Base-by-base conservation (phyloP, 2,888 invertebrate genomes). In the Dexiosoma caninum region DNA sequence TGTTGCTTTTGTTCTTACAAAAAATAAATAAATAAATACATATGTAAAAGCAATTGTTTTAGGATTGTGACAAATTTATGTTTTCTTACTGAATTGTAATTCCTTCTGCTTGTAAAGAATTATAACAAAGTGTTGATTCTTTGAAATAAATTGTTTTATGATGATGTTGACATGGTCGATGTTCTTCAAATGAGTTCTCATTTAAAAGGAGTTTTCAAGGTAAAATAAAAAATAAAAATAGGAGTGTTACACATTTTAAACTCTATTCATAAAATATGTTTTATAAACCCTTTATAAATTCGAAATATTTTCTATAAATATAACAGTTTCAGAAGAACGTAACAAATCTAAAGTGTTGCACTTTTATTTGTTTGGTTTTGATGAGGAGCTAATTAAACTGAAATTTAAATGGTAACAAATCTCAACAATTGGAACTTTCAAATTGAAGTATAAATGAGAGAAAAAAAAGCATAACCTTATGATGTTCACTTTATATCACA, bases 1-100 rank as follows among this genome's bases (percentile, higher is more conserved):
- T 44, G 32, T 27, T 27, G n/a, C 21, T 40, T 23, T 9, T n/a
- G 12, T 23, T 10, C 4, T 6, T 10, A 21, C 8, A 32, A 16
- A 14, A 12, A 19, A n/a, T 7, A 40, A 6, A 37, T n/a, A n/a
- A n/a, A n/a, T n/a, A n/a, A n/a, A n/a, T n/a, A n/a, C n/a, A n/a
- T n/a, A n/a, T n/a, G 7, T 35, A 14, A 14, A 3, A 19, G 23
- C 32, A 57, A 51, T 59, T 71, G 35, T 66, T 71, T 60, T 44
- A n/a, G 49, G 67, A 51, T 74, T 66, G 55, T 81, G 81, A 81
- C 81, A 81, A 81, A 81, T 77, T 77, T 74, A 76, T 74, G 64
- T 55, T 49, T 57, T 81, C 42, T 30, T 74, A 64, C 21, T 44
- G 51, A 53, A 62, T 69, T 40, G 66, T 62, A 64, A 42, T 71